These are phyloP conservation scores for Athalia circularis DNA, from an alignment of 2,888 invertebrate genomes.

Conservation along the genomic window DNA sequence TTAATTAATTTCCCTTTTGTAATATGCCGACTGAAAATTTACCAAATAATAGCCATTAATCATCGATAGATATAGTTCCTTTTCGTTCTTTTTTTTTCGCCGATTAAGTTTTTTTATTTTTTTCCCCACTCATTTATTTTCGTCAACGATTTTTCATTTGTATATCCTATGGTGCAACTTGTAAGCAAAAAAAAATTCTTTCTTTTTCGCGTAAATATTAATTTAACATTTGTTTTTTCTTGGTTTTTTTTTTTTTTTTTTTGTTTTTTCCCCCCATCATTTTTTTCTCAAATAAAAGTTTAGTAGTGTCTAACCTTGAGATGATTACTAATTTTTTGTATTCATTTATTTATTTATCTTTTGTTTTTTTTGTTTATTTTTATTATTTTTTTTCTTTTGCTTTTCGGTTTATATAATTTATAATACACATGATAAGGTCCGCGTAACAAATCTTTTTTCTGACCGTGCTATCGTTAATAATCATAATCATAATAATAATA, in stretches of 20 bases:
- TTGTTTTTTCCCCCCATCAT: neutral
- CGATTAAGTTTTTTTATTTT: constrained; percentile 23
- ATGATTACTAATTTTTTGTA: neutral
- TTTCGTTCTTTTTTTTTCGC: constrained; percentile 52
- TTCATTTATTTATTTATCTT: neutral
- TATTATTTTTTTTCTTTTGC: neutral
- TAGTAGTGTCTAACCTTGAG: constrained; percentile 2
- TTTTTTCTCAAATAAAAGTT: neutral
- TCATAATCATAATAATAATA: neutral
- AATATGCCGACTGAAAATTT: neutral
- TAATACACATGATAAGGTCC: constrained; percentile 11
- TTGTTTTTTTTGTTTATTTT: neutral
- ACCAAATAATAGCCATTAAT: constrained; percentile 12
- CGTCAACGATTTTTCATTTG: too few species aligned
- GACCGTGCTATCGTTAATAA: neutral
- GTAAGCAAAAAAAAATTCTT: neutral
- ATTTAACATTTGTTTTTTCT: neutral
- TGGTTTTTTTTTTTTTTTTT: neutral
- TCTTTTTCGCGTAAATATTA: neutral
- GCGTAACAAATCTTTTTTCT: neutral
- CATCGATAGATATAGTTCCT: constrained; percentile 50
- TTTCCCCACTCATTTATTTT: constrained; percentile 22
- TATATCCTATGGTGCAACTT: constrained; percentile 28
- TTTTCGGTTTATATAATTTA: neutral
- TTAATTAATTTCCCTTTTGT: neutral